phyloP scores from a whole-genome alignment of 2,888 invertebrate genomes.

The Conomelus anceps region DNA sequence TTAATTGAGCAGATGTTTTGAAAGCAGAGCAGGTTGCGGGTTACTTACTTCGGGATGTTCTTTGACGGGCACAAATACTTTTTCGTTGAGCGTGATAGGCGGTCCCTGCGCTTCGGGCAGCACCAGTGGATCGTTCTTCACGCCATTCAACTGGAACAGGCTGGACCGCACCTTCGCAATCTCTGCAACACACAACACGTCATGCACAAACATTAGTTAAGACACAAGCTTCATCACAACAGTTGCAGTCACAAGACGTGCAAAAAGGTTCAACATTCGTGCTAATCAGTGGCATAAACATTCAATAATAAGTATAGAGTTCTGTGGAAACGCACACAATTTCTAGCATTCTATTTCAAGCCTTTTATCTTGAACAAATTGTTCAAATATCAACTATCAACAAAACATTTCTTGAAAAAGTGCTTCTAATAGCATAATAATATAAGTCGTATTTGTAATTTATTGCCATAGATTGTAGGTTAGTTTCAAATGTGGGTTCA shows the following conservation, averaged over 20 bases:
- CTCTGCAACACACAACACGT: slow-evolving; percentile 64
- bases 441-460: too few relatives aligned
- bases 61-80: slow-evolving; percentile 99
- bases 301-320: not conserved
- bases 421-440: too few relatives aligned
- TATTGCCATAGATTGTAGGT: too few relatives aligned
- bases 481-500: too few relatives aligned
- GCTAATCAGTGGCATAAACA: not conserved
- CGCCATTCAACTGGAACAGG: slow-evolving; percentile 98
- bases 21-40: too few relatives aligned
- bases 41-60: slow-evolving; percentile 99
- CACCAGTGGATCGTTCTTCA: slow-evolving; percentile 85
- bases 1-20: not conserved
- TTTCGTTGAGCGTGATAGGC: slow-evolving; percentile 91
- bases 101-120: slow-evolving; percentile 88
- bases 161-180: slow-evolving; percentile 96
- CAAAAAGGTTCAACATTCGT: not conserved
- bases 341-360: not conserved
- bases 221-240: not conserved
- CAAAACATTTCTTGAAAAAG: too few relatives aligned
- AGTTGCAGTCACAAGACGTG: not conserved
- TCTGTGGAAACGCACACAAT: not conserved
- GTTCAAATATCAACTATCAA: too few relatives aligned
- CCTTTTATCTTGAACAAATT: too few relatives aligned
- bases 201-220: not conserved